Base-by-base conservation (phyloP, 2,888 invertebrate genomes). In the Ceraclea dissimilis region DNA sequence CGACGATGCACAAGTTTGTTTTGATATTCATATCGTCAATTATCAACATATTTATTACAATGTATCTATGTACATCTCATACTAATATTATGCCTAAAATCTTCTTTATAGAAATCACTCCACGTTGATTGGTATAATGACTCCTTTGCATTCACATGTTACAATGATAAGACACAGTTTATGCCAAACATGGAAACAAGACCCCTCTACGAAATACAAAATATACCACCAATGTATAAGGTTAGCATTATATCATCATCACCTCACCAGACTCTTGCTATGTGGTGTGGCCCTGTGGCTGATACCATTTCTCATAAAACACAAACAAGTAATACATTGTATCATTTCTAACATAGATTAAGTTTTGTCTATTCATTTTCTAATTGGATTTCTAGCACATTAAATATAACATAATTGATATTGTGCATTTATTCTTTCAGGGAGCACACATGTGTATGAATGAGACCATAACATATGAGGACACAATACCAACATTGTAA, bases 391-490 rank as follows among this genome's bases (percentile, higher is more conserved):
- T 54, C 19, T 43, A 17, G 18, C 21, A 22, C 13, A 20, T 22
- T 49, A 22, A 16, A n/a, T n/a, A n/a, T n/a, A n/a, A n/a, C n/a
- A n/a, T n/a, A n/a, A n/a, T n/a, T n/a, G 17, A 43, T 16, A 13
- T 16, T 43, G 17, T 43, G 43, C 17, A 16, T 8, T 46, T 18
- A 5, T 46, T 19, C 6, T 73, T 73, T 57, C 65, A 86, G 83
- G 84, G 88, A 8, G 71, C 73, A 2, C 84, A 87, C 66, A 76
- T 76, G 63, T 91, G 91, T 66, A 83, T 90, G 81, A 76, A 82
- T 60, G 75, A 80, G 59, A 67, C 71, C 2, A 85, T 91, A 55
- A 66, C 68, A 10, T 90, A 90, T 67, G 68, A 75, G n/a, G 76
- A 80, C 47, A 64, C 69, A 2, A 73, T 88, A 61, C 88, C 89